Conservation (phyloP, 1,140 invertebrate species). For the Contarinia nasturtii region DNA sequence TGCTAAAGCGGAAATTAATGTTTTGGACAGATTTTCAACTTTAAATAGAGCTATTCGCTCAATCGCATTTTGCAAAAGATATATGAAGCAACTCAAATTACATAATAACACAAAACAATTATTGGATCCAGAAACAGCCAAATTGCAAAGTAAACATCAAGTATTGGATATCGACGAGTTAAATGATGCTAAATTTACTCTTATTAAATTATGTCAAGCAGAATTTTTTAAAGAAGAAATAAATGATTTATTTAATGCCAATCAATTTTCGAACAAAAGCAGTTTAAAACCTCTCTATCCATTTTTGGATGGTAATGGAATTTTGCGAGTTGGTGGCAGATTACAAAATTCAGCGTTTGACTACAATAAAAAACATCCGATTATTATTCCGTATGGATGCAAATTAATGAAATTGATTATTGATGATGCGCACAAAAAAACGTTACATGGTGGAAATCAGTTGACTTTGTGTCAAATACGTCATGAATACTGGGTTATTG, state of each 20-base stretch:
- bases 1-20: too few species aligned
- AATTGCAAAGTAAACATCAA: too few species aligned
- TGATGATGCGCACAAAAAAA: constrained; percentile 7
- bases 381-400: constrained; percentile 9
- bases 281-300: constrained; percentile 4
- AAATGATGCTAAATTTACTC: too few species aligned
- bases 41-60: too few species aligned
- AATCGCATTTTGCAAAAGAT: too few species aligned
- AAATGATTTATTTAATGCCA: neutral
- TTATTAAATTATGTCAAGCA: neutral
- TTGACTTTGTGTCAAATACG: constrained; percentile 4
- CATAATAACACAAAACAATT: too few species aligned
- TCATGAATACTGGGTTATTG: constrained; percentile 7
- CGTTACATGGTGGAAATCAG: constrained; percentile 9
- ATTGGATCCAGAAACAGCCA: too few species aligned
- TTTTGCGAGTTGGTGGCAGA: constrained; percentile 16
- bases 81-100: too few species aligned
- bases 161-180: too few species aligned
- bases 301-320: constrained; percentile 8
- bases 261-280: neutral
- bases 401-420: constrained; percentile 11
- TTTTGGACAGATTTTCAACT: too few species aligned
- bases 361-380: constrained; percentile 11
- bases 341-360: constrained; percentile 8
- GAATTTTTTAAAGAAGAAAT: neutral